These are phyloP conservation scores for Nanger granti DNA, from an alignment of 2,113 vertebrate genomes.

Conservation along the genomic window DNA sequence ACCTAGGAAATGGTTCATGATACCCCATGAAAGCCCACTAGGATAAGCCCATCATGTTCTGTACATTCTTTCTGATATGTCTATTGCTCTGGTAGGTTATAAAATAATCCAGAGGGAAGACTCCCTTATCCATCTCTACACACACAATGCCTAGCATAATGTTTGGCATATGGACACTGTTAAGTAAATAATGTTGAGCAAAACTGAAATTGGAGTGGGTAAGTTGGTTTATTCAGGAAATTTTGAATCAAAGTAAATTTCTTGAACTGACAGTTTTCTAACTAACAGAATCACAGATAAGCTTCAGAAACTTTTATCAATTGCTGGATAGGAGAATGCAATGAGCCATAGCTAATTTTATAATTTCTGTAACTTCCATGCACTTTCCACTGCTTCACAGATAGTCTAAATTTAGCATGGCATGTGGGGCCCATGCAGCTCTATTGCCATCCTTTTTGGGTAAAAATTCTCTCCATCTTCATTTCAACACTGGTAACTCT, in stretches of 20 bases:
- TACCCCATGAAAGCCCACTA: neutral
- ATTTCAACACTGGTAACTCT: neutral
- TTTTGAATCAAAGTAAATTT: slow-evolving; percentile 21
- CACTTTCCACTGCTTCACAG: neutral
- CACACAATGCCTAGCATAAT: neutral
- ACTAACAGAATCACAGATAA: slow-evolving; percentile 4
- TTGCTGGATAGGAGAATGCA: neutral
- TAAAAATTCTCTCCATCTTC: neutral
- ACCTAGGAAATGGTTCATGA: neutral
- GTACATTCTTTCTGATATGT: neutral
- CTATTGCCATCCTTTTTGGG: neutral
- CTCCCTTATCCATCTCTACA: neutral
- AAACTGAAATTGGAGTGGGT: neutral
- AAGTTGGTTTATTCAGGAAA: neutral
- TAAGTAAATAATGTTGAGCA: neutral
- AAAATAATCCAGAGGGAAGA: neutral
- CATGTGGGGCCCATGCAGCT: accelerated
- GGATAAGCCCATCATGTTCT: neutral
- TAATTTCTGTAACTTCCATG: neutral
- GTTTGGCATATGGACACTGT: neutral
- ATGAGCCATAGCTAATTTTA: slow-evolving; percentile 24
- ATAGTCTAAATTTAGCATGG: neutral
- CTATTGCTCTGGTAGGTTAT: neutral
- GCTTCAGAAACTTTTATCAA: neutral
- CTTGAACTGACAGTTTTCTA: slow-evolving; percentile 32